phyloP scores from a whole-genome alignment of 2,888 invertebrate species.

The Melikaiella ostensackeni region DNA sequence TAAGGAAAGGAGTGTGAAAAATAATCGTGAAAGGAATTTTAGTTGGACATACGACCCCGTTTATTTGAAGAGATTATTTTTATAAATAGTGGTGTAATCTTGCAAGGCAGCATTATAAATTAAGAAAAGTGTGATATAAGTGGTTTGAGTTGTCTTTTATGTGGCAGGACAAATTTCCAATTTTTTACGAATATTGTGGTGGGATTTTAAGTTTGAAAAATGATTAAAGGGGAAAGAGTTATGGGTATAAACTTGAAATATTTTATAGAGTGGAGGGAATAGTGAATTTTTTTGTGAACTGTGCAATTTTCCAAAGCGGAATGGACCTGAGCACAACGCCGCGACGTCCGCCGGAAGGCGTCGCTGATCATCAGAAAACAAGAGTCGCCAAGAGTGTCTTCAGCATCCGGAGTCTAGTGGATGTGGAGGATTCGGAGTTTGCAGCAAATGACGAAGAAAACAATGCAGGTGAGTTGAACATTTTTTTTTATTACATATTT shows the following conservation, averaged over 20 bases:
- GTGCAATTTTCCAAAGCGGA: conserved; percentile 34
- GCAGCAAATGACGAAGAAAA: conserved; percentile 59
- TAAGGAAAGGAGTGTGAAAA: background rate
- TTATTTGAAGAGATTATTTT: background rate
- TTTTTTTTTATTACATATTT: background rate
- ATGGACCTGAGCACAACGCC: conserved; percentile 79
- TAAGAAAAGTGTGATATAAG: conserved; percentile 6
- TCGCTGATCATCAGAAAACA: conserved; percentile 77
- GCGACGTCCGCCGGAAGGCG: conserved; percentile 72
- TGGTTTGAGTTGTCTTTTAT: background rate
- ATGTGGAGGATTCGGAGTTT: conserved; percentile 77
- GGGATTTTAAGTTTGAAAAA: background rate
- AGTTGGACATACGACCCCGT: background rate
- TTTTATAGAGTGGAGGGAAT: background rate
- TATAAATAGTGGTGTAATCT: background rate
- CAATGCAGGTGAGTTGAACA: conserved; percentile 61
- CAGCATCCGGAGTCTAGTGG: conserved; percentile 80
- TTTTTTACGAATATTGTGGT: background rate
- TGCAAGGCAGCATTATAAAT: background rate
- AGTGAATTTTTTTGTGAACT: conserved; percentile 9
- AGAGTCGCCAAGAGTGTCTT: conserved; percentile 81
- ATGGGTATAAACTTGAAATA: background rate
- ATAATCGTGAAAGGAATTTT: background rate
- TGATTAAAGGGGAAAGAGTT: conserved; percentile 5
- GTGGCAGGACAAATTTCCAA: background rate